phyloP scores from a whole-genome alignment of 92 coral and sea anemone genomes.

The Phenganax marumi region DNA sequence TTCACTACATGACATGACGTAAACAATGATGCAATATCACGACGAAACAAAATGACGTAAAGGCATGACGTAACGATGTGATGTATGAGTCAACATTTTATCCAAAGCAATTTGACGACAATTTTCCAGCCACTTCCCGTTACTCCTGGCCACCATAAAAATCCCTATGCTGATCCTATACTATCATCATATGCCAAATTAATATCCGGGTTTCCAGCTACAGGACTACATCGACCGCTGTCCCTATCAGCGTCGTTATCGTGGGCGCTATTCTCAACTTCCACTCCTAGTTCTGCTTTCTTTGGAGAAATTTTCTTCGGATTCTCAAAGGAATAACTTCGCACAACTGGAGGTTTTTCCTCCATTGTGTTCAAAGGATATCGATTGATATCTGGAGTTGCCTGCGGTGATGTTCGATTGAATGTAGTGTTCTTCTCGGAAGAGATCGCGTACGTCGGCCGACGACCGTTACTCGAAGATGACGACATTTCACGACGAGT shows the following conservation, averaged over 20 bases:
- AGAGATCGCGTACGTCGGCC: constrained; percentile 13
- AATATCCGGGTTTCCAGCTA: background rate
- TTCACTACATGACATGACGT: too few relatives aligned
- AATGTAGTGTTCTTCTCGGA: constrained; percentile 36
- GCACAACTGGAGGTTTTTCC: background rate
- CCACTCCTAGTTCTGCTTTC: background rate
- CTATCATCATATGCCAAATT: background rate
- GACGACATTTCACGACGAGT: constrained; percentile 44
- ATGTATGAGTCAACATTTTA: too few relatives aligned
- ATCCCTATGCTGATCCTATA: background rate
- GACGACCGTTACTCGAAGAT: constrained; percentile 32
- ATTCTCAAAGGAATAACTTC: constrained; percentile 1
- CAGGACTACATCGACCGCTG: background rate
- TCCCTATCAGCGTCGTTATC: background rate
- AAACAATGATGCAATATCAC: too few relatives aligned
- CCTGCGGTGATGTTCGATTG: constrained; percentile 22
- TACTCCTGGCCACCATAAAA: background rate
- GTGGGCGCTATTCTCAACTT: background rate
- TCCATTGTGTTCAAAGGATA: background rate
- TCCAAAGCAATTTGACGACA: too few relatives aligned
- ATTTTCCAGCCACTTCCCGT: too few relatives aligned
- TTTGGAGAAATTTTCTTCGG: background rate
- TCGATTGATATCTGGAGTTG: background rate
- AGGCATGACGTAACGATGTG: too few relatives aligned
- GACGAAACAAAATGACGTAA: too few relatives aligned